Conservation (phyloP, 2,113 vertebrate species). For the Himantopus leucocephalus region DNA sequence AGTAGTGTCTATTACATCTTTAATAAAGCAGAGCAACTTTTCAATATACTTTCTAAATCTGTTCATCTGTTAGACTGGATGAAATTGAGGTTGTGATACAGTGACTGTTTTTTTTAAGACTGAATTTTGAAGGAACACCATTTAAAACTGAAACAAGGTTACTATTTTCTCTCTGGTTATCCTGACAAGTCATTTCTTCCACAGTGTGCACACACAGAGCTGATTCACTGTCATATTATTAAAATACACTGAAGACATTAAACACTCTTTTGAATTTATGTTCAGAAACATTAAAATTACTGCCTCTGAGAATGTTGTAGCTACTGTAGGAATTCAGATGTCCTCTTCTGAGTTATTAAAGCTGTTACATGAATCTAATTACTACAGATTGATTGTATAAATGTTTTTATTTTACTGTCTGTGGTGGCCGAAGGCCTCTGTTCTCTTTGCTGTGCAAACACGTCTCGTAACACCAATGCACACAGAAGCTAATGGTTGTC, state of each 20-base stretch:
- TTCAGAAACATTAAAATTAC: not conserved
- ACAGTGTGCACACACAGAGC: not conserved
- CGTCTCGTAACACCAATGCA: not conserved
- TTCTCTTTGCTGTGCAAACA: not conserved
- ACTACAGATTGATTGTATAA: not conserved
- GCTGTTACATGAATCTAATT: not conserved
- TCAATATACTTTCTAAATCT: not conserved
- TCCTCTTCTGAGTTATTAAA: not conserved
- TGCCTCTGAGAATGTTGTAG: not conserved
- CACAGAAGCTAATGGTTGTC: not conserved
- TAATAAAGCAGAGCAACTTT: not conserved
- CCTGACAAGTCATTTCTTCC: conserved; percentile 16
- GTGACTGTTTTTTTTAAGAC: not conserved
- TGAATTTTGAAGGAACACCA: not conserved
- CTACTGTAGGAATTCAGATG: not conserved
- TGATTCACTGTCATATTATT: conserved; percentile 41
- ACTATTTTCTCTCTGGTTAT: not conserved
- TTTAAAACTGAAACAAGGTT: not conserved
- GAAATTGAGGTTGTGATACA: not conserved
- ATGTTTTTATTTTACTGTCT: not conserved
- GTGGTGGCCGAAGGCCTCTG: not conserved
- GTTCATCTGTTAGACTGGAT: not conserved
- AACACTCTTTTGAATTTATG: not conserved
- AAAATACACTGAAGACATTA: not conserved
- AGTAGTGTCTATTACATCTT: not conserved